Evolutionary conservation across 2,888 invertebrate species (phyloP), one percentile per base, ranked within the genome.

Genomic region (Drosophila mimica): DNA sequence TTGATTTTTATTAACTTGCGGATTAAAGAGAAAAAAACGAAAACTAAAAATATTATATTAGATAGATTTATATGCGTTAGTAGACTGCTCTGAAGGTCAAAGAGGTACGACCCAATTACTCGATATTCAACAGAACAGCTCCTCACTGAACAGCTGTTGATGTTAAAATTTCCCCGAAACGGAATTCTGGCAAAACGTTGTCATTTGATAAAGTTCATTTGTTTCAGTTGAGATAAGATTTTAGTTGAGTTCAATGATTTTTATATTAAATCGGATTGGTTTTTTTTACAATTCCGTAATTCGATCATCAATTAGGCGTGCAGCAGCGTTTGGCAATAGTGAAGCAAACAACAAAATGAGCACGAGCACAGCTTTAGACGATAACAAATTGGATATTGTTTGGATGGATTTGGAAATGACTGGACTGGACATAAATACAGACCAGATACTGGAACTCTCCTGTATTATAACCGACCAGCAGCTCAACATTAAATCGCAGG

Each of bases 341-440:
- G 43, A 51, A 36, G 0, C 13, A 3, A 56, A 4, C 7, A 75
- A 48, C 15, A 85, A 40, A 30, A 85, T 89, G 90, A 61, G 64
- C 57, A 70, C 74, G 9, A 25, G 46, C 6, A 51, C 30, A 11
- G 30, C 17, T 28, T 11, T 52, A 34, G 31, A 8, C 3, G 4
- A 6, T 31, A 36, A 54, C 46, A 15, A 49, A 11, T 53, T 68
- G 9, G 71, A 88, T 31, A 94, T 97, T 75, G 96, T 96, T 17
- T 97, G 97, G 97, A 93, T 97, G 49, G 97, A 97, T 86, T 92
- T 96, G 83, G 97, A 97, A 96, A 97, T 99, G 98, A 97, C 98
- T 11, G 99, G 99, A 0, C 93, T 99, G 20, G 95, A 98, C 91
- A 92, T 96, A 56, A 94, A 96, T 0, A 95, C 93, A 60, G 96